Conservation (phyloP, 2,797 vertebrate genomes). For the Pelodytes ibericus region DNA sequence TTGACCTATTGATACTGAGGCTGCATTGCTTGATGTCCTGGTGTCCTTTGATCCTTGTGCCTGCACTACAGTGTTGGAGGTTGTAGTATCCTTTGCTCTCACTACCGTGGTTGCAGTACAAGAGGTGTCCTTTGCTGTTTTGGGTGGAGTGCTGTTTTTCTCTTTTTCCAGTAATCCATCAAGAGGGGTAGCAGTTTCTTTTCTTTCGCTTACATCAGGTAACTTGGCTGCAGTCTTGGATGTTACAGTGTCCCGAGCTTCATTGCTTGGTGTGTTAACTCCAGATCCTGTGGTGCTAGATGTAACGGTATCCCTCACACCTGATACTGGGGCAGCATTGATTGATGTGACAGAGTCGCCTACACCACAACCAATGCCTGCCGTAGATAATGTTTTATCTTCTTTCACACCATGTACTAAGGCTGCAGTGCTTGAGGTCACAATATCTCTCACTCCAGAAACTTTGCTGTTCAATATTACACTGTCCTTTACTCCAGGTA, state of each 20-base stretch:
- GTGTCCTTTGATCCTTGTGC: conserved; percentile 22
- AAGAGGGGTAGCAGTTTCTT: background rate
- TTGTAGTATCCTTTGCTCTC: background rate
- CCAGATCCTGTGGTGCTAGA: background rate
- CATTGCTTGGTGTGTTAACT: background rate
- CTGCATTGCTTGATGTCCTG: conserved; percentile 21
- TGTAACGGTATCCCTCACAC: background rate
- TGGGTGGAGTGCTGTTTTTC: background rate
- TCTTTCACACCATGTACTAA: background rate
- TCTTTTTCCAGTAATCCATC: background rate
- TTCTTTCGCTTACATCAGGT: background rate
- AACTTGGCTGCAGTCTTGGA: background rate
- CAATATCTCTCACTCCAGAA: background rate
- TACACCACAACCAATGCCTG: background rate
- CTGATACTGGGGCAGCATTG: background rate
- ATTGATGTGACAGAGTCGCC: background rate
- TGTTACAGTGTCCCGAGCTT: background rate
- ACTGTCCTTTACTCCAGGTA: background rate
- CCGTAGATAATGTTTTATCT: background rate
- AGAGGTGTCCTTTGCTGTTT: background rate
- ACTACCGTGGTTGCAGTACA: background rate
- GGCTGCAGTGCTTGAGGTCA: background rate
- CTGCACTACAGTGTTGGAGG: background rate
- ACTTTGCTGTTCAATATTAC: background rate
- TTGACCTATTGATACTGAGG: conserved; percentile 25